Base-by-base conservation (phyloP, 2,888 invertebrate species). In the Norana najaformis region DNA sequence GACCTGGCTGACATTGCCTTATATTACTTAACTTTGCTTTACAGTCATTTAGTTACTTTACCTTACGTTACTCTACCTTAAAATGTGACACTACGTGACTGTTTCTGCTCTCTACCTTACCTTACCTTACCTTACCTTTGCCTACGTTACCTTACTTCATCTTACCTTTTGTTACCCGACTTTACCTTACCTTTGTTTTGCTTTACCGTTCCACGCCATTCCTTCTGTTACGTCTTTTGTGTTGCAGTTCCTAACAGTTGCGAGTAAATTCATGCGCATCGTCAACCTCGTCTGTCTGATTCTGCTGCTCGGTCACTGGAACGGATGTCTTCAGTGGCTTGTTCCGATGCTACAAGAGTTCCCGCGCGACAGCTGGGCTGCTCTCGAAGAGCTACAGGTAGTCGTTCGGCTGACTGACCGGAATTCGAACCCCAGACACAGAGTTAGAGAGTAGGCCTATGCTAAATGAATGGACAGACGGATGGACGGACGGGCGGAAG, bases 271-370 rank as follows among this genome's bases (percentile, higher is more conserved):
- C 96, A 98, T 99, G 89, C 89, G 90, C 8, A 90, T 90, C 38
- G 82, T 89, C 53, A 90, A 90, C 89, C 89, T 90, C 47, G 83
- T 90, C 39, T 89, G 90, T 47, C 41, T 90, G 90, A 90, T 90
- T 53, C 69, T 90, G 23, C 90, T 99, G 93, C 98, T 99, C 95
- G 99, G 99, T n/a, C 69, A 69, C 69, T 69, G 69, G 69, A 69
- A 69, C n/a, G 69, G 69, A 69, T 69, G 69, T 69, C 69, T 69
- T 13, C 69, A 69, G 69, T 69, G 69, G 69, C 97, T 99, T 95
- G 98, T 99, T 95, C 99, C 99, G 94, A 98, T 99, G 98, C 96
- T 99, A 93, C 98, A 99, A 96, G 98, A 98, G 94, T 99, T 98
- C 95, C 99, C 99, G 92, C 96, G 98, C 93, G 98, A 98, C 95